Base-by-base conservation (phyloP, 2,888 invertebrate genomes). In the Drosophila algonquin region DNA sequence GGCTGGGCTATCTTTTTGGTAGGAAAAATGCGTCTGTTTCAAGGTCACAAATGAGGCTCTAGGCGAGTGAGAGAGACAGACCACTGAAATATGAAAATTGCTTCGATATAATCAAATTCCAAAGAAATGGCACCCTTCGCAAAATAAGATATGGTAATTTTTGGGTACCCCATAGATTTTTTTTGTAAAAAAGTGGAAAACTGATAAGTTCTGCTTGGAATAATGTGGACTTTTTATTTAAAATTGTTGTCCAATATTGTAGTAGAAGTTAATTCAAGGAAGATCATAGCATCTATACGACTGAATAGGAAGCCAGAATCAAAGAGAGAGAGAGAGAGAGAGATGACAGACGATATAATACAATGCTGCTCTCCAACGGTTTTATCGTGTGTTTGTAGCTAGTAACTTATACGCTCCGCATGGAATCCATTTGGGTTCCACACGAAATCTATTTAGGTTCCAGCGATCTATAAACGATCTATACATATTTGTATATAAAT, bases 61-160 rank as follows among this genome's bases (percentile, higher is more conserved):
- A 5, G 14, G 40, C 14, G 40, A n/a, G 7, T 14, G 7, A 27
- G 52, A 7, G 9, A 32, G 47, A 32, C 18, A 50, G 54, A 35
- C 64, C 56, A 46, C 64, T 67, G 30, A 64, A 56, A 67, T 67
- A 67, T 64, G 65, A 67, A 67, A 67, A 67, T 67, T 51, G 64
- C 45, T 67, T 12, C 18, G 18, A 45, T 51, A 45, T 64, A 64
- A 67, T 67, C 51, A 64, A 56, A 64, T 51, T 67, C 65, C 65
- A 46, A 40, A 55, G 51, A 16, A 14, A 64, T 67, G 50, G 45
- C 64, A 56, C 64, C 64, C 64, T 55, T 63, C 45, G 32, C 65
- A 63, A 63, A 52, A 56, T 21, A 40, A 68, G 47, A 56, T 68
- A 68, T 68, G 67, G 52, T 65, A 65, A 68, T 68, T 68, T 68